Evolutionary conservation across 92 coral and sea anemone species (phyloP).

Genomic region (Porites lobata): DNA sequence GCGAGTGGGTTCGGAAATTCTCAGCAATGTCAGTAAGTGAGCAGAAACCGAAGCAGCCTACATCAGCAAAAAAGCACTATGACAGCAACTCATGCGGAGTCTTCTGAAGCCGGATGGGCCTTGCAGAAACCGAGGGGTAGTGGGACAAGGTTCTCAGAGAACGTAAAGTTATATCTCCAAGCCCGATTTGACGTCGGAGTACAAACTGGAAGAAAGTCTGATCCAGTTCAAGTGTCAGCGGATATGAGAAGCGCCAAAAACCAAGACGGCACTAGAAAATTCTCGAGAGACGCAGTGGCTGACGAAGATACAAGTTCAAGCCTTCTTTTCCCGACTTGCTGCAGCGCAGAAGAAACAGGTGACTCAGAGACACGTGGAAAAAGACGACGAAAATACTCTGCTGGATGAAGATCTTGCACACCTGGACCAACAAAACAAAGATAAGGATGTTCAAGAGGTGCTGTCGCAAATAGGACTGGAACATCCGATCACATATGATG

Average conservation of each 20-base stretch:
- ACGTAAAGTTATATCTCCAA: constrained; percentile 49
- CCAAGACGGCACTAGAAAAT: too few relatives aligned
- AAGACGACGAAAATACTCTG: constrained; percentile 11
- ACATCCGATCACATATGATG: constrained; percentile 35
- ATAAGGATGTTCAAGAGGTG: constrained; percentile 29
- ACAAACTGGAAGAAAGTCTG: constrained; percentile 69
- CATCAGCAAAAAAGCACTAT: constrained; percentile 33
- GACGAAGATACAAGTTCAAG: too few relatives aligned
- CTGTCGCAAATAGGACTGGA: constrained; percentile 48
- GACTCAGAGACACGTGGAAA: neutral
- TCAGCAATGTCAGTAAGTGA: constrained; percentile 39
- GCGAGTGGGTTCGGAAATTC: constrained; percentile 64
- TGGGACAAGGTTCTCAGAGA: constrained; percentile 59
- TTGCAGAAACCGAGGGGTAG: constrained; percentile 63
- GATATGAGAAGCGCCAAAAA: constrained; percentile 59
- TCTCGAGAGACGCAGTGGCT: too few relatives aligned
- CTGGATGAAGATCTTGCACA: constrained; percentile 1
- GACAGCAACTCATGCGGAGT: constrained; percentile 32
- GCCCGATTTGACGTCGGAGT: constrained; percentile 57
- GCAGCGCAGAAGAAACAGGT: neutral
- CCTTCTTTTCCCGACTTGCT: constrained; percentile 30
- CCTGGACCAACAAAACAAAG: neutral
- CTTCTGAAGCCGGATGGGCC: constrained; percentile 54
- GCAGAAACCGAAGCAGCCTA: constrained; percentile 29
- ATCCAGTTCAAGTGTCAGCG: constrained; percentile 59